Evolutionary conservation across 2,797 vertebrate species (phyloP), one percentile per base, ranked within the genome.

Genomic region (Atherinosoma microstoma): DNA sequence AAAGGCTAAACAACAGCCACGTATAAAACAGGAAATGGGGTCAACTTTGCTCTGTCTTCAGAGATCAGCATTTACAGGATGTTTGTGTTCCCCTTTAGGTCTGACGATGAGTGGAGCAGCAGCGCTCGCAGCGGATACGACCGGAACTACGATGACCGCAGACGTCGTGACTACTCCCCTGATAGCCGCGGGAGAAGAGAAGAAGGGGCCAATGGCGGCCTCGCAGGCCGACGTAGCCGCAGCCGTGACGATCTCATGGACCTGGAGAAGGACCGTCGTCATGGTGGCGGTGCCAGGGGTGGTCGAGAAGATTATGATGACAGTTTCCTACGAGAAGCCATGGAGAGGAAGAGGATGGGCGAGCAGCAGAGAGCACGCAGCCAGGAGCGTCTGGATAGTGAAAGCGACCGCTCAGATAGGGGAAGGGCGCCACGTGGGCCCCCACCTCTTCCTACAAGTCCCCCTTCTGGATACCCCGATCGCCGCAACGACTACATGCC

Each of bases 181-280:
- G 94, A 93, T 0, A 66, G 76, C 24, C 89, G 80, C 0, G 84
- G 74, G 4, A 73, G 87, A 54, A 81, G 82, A 61, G 80, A 62
- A 0, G 87, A 71, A 4, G 91, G 85, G 1, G 83, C 75, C 0
- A 67, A 82, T 2, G 79, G 90, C 0, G 92, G 84, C 34, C 83
- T 94, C 0, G 83, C 81, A 3, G 92, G 92, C 0, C 91, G 78
- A 0, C 94, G 96, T 29, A 96, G 93, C 82, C 95, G 92, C 40
- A 97, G 97, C 74, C 94, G 96, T 0, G 97, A 98, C 1, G 97
- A 97, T 62, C 85, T 97, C 71, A 93, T 92, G 81, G 93, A 95
- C n/a, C 64, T 95, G 67, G 95, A 94, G 47, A 91, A 85, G 15
- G 83, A 84, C 6, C 90, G 80, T 0, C 90, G 79, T 11, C 56